These are phyloP conservation scores for Platyrinchus mystaceus DNA, from an alignment of 2,797 vertebrate species.

Conservation along the genomic window DNA sequence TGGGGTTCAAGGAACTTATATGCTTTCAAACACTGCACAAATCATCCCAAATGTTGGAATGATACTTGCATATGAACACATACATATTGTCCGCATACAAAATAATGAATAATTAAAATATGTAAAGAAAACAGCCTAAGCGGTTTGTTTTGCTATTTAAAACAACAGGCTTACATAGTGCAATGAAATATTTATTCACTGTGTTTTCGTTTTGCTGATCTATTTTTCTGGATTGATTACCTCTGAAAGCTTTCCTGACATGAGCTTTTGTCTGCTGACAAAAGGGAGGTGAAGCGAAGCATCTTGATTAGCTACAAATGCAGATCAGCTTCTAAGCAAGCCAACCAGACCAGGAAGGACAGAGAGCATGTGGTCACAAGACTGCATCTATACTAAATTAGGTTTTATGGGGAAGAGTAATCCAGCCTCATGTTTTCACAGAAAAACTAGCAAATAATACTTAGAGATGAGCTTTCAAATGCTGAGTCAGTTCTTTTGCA, in stretches of 20 bases:
- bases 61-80: neutral
- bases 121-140: neutral
- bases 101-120: conserved; percentile 48
- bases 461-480: neutral
- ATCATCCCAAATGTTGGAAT: neutral
- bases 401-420: neutral
- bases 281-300: conserved; percentile 23
- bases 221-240: conserved; percentile 63
- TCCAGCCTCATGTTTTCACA: neutral
- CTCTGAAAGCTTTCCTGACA: conserved; percentile 59
- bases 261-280: conserved; percentile 52
- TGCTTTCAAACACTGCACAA: neutral
- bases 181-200: conserved; percentile 60
- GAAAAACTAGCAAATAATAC: neutral
- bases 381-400: neutral
- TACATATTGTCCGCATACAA: neutral
- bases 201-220: conserved; percentile 44
- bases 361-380: neutral
- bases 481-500: neutral
- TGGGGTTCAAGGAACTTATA: neutral
- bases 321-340: conserved; percentile 27
- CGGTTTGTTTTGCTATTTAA: conserved; percentile 39
- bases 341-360: neutral
- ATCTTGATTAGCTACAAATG: conserved; percentile 40
- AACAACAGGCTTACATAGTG: conserved; percentile 32